These are phyloP conservation scores for Lumbricus terrestris DNA, from an alignment of 2,888 invertebrate species.

Conservation along the genomic window DNA sequence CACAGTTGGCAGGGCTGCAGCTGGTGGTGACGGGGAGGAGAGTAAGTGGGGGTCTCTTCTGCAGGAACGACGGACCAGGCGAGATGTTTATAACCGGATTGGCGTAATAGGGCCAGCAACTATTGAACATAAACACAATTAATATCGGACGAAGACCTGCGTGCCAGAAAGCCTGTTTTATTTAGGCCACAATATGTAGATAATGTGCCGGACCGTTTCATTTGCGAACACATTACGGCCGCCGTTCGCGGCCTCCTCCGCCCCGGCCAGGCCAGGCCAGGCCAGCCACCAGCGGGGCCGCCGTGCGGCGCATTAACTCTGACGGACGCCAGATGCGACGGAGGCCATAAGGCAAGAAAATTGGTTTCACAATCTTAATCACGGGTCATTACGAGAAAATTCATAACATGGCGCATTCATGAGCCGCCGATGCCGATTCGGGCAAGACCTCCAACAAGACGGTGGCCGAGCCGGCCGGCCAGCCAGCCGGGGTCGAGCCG, in stretches of 20 bases:
- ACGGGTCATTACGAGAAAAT: slow-evolving; percentile 15
- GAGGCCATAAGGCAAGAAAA: background rate
- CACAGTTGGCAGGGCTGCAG: background rate
- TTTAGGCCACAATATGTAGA: background rate
- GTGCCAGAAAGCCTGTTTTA: slow-evolving; percentile 3
- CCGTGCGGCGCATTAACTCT: background rate
- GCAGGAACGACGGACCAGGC: background rate
- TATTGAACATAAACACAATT: slow-evolving; percentile 3
- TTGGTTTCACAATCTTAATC: slow-evolving; percentile 17
- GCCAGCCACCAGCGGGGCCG: background rate
- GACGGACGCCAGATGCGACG: slow-evolving; percentile 4
- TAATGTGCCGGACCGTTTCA: slow-evolving; percentile 3
- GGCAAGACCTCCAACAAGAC: slow-evolving; percentile 3
- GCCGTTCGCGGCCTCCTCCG: background rate
- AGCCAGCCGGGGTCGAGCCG: too few species aligned
- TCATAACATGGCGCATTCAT: background rate
- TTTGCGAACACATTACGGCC: background rate
- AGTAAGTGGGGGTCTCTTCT: background rate
- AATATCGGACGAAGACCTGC: background rate
- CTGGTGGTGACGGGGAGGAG: background rate
- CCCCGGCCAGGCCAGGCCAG: background rate
- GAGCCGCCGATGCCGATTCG: background rate
- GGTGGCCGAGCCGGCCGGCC: too few species aligned
- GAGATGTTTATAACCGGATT: background rate
- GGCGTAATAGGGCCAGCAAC: slow-evolving; percentile 3